Evolutionary conservation across 2,888 invertebrate genomes (phyloP).

Genomic region (Callyntrura sp.): DNA sequence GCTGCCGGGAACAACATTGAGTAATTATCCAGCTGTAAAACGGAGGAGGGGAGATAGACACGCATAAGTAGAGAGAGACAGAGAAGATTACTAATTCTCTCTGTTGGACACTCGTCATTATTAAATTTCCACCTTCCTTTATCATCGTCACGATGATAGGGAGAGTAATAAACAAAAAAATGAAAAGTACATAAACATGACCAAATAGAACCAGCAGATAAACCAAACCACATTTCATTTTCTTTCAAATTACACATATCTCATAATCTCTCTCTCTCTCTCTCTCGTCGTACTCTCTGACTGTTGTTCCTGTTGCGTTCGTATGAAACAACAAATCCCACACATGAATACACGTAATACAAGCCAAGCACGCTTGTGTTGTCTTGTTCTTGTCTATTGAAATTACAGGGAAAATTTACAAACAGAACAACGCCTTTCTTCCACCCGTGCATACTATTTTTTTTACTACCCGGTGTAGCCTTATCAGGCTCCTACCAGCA

Average conservation of each 20-base stretch:
- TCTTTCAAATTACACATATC: constrained; percentile 14
- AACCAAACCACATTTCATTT: constrained; percentile 54
- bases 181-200: not conserved
- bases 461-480: not conserved
- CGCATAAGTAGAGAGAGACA: not conserved
- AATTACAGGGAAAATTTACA: constrained; percentile 47
- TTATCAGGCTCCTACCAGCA: constrained; percentile 49
- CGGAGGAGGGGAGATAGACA: not conserved
- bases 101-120: not conserved
- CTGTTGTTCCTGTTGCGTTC: not conserved
- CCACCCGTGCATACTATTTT: not conserved
- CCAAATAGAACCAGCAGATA: not conserved
- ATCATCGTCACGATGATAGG: not conserved
- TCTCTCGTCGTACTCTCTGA: no score
- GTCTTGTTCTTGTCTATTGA: constrained; percentile 21
- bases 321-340: not conserved
- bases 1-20: not conserved
- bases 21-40: constrained; percentile 40
- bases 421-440: constrained; percentile 50
- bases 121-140: not conserved
- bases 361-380: not conserved
- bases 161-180: constrained; percentile 22
- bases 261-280: no score
- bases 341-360: no score
- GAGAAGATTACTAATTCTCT: not conserved